These are phyloP conservation scores for Drosophila cracens DNA, from an alignment of 2,888 invertebrate genomes.

Conservation along the genomic window DNA sequence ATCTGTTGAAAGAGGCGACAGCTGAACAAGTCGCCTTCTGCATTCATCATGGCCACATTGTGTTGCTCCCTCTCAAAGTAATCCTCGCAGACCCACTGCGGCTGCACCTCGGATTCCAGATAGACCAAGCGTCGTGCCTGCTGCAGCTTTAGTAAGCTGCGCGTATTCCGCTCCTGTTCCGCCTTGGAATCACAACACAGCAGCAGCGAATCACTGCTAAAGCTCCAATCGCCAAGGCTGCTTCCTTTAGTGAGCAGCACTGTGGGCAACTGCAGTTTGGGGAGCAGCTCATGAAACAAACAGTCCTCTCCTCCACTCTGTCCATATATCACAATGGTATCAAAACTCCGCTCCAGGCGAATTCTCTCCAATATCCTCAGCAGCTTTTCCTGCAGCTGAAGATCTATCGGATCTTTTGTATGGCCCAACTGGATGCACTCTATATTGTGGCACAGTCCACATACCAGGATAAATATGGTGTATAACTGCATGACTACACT, in stretches of 20 bases:
- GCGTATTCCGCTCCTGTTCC: neutral
- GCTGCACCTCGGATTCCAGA: neutral
- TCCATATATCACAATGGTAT: slow-evolving; percentile 13
- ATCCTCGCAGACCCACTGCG: neutral
- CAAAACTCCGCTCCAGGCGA: slow-evolving; percentile 36
- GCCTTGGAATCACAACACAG: slow-evolving; percentile 1
- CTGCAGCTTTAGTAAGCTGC: neutral
- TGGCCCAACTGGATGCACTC: slow-evolving; percentile 10
- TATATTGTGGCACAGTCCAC: neutral
- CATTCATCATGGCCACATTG: slow-evolving; percentile 1
- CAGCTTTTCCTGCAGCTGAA: slow-evolving; percentile 8
- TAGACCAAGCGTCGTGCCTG: slow-evolving; percentile 1
- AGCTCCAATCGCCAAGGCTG: neutral
- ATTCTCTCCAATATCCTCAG: slow-evolving; percentile 34
- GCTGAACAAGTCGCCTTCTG: neutral
- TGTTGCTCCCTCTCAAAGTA: slow-evolving; percentile 4
- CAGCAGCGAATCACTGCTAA: neutral
- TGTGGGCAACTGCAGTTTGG: neutral
- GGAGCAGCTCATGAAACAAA: neutral
- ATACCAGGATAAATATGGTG: slow-evolving; percentile 3
- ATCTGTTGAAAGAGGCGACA: slow-evolving; percentile 1
- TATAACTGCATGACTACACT: slow-evolving; percentile 21
- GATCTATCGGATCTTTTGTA: neutral
- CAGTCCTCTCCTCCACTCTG: neutral
- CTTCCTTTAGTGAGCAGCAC: neutral